Conservation (phyloP, 2,113 vertebrate species). For the Helogale parvula region DNA sequence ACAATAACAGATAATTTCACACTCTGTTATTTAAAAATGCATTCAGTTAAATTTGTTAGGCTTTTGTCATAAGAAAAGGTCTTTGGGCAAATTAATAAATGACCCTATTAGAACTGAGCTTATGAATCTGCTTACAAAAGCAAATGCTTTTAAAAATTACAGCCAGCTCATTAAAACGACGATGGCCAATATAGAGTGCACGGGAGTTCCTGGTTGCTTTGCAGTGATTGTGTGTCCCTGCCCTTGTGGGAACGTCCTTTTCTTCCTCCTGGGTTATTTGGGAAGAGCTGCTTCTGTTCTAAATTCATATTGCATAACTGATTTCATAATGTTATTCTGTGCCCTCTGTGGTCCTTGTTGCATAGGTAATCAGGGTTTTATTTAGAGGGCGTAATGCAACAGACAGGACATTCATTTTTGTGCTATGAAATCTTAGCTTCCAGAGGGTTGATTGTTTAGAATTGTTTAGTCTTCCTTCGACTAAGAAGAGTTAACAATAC, state of each 20-base stretch:
- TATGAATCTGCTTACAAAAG: slow-evolving; percentile 38
- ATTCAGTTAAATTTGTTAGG: not conserved
- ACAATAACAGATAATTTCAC: not conserved
- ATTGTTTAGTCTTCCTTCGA: not conserved
- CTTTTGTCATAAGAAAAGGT: slow-evolving; percentile 10
- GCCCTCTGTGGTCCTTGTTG: slow-evolving; percentile 42
- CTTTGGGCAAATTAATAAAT: slow-evolving; percentile 53
- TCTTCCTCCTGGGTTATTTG: slow-evolving; percentile 22
- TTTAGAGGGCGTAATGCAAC: slow-evolving; percentile 7
- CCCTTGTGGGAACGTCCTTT: slow-evolving; percentile 21
- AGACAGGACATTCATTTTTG: slow-evolving; percentile 23
- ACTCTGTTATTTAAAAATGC: not conserved
- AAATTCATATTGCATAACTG: slow-evolving; percentile 25
- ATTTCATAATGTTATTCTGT: slow-evolving; percentile 38
- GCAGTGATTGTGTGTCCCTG: not conserved
- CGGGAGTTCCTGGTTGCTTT: not conserved
- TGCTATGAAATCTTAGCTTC: slow-evolving; percentile 8
- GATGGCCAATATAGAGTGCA: not conserved
- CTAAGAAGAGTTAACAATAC: not conserved
- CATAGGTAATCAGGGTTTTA: slow-evolving; percentile 56
- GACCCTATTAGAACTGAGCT: slow-evolving; percentile 40
- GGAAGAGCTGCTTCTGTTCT: not conserved
- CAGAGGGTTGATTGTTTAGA: not conserved
- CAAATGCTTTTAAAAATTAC: slow-evolving; percentile 52
- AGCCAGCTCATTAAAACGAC: slow-evolving; percentile 66